Percentiles rank a stretch among this genome's conserved stretches.
Evolutionary conservation across 1,140 invertebrate species (phyloP).

Genomic region (Rhopalosiphum padi): DNA sequence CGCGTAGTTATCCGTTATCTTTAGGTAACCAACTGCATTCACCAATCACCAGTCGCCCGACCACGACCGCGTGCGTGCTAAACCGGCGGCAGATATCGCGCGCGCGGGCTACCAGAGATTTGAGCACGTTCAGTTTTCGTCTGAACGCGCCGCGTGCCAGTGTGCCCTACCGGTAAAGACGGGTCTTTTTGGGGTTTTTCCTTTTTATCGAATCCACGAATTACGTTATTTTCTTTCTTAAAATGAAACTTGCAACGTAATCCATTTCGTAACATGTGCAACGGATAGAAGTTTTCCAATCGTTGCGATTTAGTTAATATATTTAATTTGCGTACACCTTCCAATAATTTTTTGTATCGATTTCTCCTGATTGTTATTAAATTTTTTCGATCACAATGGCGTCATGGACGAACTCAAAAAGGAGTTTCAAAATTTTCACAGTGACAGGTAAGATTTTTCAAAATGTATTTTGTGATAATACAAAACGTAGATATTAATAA

Average conservation of each 20-base stretch:
- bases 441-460: constrained; percentile 17
- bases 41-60: not conserved
- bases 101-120: constrained; percentile 43
- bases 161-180: not conserved
- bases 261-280: not conserved
- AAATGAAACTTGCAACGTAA: not conserved
- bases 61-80: not conserved
- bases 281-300: not conserved
- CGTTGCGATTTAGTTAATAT: not conserved
- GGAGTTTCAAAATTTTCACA: not conserved
- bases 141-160: not conserved
- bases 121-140: constrained; percentile 28
- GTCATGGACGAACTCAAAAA: not conserved
- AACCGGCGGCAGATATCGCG: not conserved
- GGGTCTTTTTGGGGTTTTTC: not conserved
- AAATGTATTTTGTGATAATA: not conserved
- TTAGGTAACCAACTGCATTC: not conserved
- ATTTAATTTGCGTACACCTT: not conserved
- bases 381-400: not conserved
- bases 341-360: not conserved
- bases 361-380: not conserved
- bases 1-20: not conserved
- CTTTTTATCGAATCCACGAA: not conserved
- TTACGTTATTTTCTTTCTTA: not conserved
- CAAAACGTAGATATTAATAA: not conserved